Evolutionary conservation across 2,888 invertebrate genomes (phyloP).

Genomic region (Plemyria rubiginata): DNA sequence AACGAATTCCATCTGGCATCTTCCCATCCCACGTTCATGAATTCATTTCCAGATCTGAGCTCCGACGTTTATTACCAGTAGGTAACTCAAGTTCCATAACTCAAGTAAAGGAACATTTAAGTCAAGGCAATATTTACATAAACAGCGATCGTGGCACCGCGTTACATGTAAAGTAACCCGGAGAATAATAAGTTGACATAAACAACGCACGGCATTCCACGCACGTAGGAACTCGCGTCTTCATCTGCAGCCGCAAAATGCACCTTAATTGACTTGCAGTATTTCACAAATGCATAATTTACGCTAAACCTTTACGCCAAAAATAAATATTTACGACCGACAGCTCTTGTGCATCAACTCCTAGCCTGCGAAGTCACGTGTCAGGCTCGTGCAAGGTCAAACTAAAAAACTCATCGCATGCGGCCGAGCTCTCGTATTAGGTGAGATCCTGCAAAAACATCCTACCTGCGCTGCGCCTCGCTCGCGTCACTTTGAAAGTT

Average conservation of each 20-base stretch:
- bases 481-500: slow-evolving; percentile 61
- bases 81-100: slow-evolving; percentile 38
- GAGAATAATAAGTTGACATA: slow-evolving; percentile 56
- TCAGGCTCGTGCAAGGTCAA: slow-evolving; percentile 63
- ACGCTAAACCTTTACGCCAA: slow-evolving; percentile 37
- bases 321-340: slow-evolving; percentile 27
- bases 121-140: slow-evolving; percentile 58
- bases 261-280: slow-evolving; percentile 47
- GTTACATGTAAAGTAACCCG: slow-evolving; percentile 44
- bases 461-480: slow-evolving; percentile 76
- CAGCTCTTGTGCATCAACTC: slow-evolving; percentile 27
- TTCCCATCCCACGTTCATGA: slow-evolving; percentile 26
- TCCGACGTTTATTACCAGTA: slow-evolving; percentile 46
- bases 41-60: slow-evolving; percentile 39
- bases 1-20: slow-evolving; percentile 15
- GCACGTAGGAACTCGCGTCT: slow-evolving; percentile 57
- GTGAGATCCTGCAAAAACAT: slow-evolving; percentile 72
- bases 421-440: slow-evolving; percentile 59
- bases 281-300: slow-evolving; percentile 40
- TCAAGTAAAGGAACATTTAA: slow-evolving; percentile 53
- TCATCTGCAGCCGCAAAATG: slow-evolving; percentile 53
- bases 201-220: slow-evolving; percentile 50
- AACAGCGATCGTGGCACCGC: slow-evolving; percentile 56
- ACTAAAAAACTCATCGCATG: slow-evolving; percentile 51
- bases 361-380: slow-evolving; percentile 52